Evolutionary conservation across 2,113 vertebrate genomes (phyloP), one percentile per base, ranked within the genome.

Genomic region (Tylochromis polylepis): DNA sequence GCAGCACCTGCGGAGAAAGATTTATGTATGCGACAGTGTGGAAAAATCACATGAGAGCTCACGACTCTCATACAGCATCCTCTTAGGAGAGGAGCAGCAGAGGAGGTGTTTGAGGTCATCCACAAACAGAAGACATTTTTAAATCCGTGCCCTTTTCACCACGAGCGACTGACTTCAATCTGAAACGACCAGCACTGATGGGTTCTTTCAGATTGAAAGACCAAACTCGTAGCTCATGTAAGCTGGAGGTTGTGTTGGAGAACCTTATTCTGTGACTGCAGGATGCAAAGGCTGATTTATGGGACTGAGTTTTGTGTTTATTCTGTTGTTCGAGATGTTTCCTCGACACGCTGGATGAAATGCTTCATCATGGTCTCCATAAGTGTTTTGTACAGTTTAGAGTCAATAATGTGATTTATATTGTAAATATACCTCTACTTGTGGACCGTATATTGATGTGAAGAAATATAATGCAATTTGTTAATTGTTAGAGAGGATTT

Each of bases 181-280:
- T 2, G 31, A 65, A 65, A 34, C 1, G 60, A 67, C 34, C 34
- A 3, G 20, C 7, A 67, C 20, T 8, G 62, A 67, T 3, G 36
- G 31, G 6, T 65, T 2, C 31, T 65, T n/a, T 38, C 60, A 65
- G 60, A n/a, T 65, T 38, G n/a, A 7, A 0, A 18, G 59, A 62
- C 31, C 11, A 34, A 60, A 34, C 29, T 34, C 31, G 29, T 20
- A 60, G 9, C 16, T 62, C 59, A 34, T 20, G 59, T 62, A 62
- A 65, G 60, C 60, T n/a, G 60, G 34, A 65, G 6, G 60, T 1
- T 1, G 1, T 38, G 34, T 38, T 65, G 4, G 34, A 38, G 60
- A n/a, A 36, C 11, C 6, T 62, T 9, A 1, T 29, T 16, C 57
- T 16, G 16, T 31, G 27, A 0, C 57, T 1, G 0, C 3, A 34